Percentiles rank a stretch among this genome's conserved stretches.
Evolutionary conservation across 2,797 vertebrate genomes (phyloP).

Genomic region (Aldrovandia affinis): DNA sequence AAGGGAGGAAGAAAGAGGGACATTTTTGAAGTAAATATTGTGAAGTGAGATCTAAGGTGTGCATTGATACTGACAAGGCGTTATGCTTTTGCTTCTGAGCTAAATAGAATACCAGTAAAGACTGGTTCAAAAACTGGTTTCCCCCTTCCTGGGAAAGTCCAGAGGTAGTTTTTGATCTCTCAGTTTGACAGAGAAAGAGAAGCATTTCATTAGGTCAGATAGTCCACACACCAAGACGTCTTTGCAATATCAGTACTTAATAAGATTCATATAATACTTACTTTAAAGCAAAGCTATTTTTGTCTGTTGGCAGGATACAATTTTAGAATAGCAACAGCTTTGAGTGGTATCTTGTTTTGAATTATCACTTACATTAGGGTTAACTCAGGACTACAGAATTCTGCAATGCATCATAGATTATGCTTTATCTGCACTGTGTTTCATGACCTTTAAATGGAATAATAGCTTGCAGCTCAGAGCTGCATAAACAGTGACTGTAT

Average conservation of each 20-base stretch:
- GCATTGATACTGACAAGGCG: background rate
- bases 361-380: background rate
- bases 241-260: background rate
- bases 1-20: background rate
- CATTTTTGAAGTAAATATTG: background rate
- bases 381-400: background rate
- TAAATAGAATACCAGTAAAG: background rate
- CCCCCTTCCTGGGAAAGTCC: background rate
- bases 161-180: background rate
- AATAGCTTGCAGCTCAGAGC: constrained; percentile 9
- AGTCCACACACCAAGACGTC: background rate
- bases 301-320: background rate
- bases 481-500: constrained; percentile 8
- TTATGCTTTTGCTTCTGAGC: background rate
- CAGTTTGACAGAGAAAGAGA: background rate
- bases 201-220: background rate
- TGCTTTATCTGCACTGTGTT: background rate
- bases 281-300: constrained; percentile 1
- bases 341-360: background rate
- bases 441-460: constrained; percentile 30
- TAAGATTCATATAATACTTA: background rate
- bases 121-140: background rate
- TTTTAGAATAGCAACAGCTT: background rate
- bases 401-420: background rate
- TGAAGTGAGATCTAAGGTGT: background rate